Conservation (phyloP, 30 jellyfish, hydroid and myxozoan genomes). For the Hydractinia symbiolongicarpus region DNA sequence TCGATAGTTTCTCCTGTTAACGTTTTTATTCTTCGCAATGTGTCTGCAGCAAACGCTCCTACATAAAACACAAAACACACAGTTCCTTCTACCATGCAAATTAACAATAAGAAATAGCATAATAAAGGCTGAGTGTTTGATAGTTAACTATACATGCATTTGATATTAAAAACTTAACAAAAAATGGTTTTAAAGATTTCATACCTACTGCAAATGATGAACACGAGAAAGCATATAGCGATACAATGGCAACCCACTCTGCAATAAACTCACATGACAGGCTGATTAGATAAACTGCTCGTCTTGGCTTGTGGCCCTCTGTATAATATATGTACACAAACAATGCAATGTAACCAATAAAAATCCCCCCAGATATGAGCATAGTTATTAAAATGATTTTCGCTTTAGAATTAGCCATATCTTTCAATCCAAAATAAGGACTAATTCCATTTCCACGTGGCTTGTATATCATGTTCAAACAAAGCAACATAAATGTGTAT, state of each 20-base stretch:
- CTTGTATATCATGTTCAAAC: constrained; percentile 9
- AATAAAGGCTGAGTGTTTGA: too few species aligned
- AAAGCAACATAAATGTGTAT: constrained; percentile 15
- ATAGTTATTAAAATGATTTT: neutral
- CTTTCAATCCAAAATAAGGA: constrained; percentile 26
- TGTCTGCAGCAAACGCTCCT: constrained; percentile 67
- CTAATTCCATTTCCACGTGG: constrained; percentile 24
- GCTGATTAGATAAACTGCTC: constrained; percentile 1
- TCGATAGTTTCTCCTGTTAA: constrained; percentile 30
- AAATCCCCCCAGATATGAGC: neutral
- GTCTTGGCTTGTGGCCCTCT: neutral
- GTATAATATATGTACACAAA: neutral
- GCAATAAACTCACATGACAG: constrained; percentile 9
- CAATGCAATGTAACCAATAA: neutral
- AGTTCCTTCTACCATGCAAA: neutral
- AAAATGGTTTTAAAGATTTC: neutral
- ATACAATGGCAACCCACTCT: constrained; percentile 28
- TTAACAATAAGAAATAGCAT: too few species aligned
- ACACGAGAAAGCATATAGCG: constrained; percentile 27
- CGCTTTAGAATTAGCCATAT: constrained; percentile 16
- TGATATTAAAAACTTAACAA: too few species aligned
- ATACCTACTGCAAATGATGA: constrained; percentile 30
- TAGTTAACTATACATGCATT: too few species aligned
- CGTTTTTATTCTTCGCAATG: constrained; percentile 37
- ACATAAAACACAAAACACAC: neutral